A percentile compares a stretch with the other conserved stretches of the same genome.
Evolutionary conservation across 2,797 vertebrate genomes (phyloP).

Genomic region (Danio aesculapii): DNA sequence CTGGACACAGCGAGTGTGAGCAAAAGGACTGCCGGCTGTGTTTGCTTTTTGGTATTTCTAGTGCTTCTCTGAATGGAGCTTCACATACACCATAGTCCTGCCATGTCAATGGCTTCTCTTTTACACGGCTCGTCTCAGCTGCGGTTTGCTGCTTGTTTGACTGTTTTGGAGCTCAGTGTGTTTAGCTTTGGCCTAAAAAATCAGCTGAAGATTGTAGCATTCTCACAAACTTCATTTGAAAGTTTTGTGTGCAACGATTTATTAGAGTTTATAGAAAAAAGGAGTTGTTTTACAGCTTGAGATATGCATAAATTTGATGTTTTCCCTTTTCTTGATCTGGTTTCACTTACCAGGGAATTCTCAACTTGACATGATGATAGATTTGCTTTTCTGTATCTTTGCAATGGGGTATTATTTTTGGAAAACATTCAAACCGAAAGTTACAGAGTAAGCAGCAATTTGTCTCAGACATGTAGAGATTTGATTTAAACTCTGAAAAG

Average conservation of each 20-base stretch:
- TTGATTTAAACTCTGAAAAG: slow-evolving; percentile 13
- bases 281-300: background rate
- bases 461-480: background rate
- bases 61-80: slow-evolving; percentile 52
- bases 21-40: slow-evolving; percentile 6
- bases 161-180: background rate
- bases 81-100: slow-evolving; percentile 11
- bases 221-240: slow-evolving; percentile 6
- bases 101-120: slow-evolving; percentile 21
- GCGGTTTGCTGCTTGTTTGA: slow-evolving; percentile 2
- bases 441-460: slow-evolving; percentile 16
- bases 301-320: background rate
- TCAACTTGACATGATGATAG: slow-evolving; percentile 17
- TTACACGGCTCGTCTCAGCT: background rate
- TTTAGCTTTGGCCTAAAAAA: background rate
- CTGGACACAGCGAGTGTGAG: slow-evolving; percentile 56
- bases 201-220: background rate
- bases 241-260: background rate
- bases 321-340: slow-evolving; percentile 10
- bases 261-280: background rate
- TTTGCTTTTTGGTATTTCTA: slow-evolving; percentile 18
- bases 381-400: slow-evolving; percentile 24
- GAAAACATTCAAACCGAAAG: slow-evolving; percentile 7
- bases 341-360: slow-evolving; percentile 20
- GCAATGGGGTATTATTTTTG: slow-evolving; percentile 13